These are phyloP conservation scores for Drosophila merina DNA, from an alignment of 2,888 invertebrate species.

Conservation along the genomic window DNA sequence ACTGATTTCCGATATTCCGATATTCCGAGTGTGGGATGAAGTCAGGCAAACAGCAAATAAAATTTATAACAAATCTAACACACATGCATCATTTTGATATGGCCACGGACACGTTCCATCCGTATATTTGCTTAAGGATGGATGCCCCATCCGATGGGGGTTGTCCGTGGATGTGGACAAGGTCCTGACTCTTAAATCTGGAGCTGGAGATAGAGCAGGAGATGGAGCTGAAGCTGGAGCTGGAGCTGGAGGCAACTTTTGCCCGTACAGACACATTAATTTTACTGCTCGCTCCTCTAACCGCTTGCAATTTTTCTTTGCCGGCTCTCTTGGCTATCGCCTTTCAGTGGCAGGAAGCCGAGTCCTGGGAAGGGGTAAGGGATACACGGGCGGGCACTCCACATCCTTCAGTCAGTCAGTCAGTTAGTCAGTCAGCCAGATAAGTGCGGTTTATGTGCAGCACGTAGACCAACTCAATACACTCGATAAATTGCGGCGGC, in stretches of 20 bases:
- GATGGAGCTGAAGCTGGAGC: neutral
- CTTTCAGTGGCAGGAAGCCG: conserved; percentile 68
- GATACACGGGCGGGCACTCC: conserved; percentile 9
- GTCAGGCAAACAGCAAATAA: conserved; percentile 56
- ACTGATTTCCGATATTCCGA: conserved; percentile 7
- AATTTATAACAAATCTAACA: conserved; percentile 79
- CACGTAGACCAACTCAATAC: conserved; percentile 76
- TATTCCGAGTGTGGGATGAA: conserved; percentile 13
- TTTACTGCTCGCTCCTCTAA: conserved; percentile 71
- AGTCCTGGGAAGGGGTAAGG: neutral
- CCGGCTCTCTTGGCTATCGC: conserved; percentile 62
- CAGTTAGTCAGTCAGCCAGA: conserved; percentile 75
- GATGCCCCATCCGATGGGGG: conserved; percentile 23
- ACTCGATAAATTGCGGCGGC: conserved; percentile 73
- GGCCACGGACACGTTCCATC: conserved; percentile 57
- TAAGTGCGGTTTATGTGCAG: conserved; percentile 78
- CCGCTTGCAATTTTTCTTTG: conserved; percentile 79
- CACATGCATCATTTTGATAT: conserved; percentile 76
- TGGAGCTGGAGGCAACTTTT: conserved; percentile 10
- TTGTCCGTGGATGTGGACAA: conserved; percentile 5
- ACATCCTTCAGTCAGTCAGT: conserved; percentile 42
- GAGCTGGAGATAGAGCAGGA: neutral
- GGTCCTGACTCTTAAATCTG: conserved; percentile 3
- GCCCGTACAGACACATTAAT: conserved; percentile 72
- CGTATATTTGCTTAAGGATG: conserved; percentile 70